A percentile compares a stretch with the other conserved stretches of the same genome.
These are phyloP conservation scores for Junonia oenone DNA, from an alignment of 2,888 invertebrate genomes.

Conservation along the genomic window DNA sequence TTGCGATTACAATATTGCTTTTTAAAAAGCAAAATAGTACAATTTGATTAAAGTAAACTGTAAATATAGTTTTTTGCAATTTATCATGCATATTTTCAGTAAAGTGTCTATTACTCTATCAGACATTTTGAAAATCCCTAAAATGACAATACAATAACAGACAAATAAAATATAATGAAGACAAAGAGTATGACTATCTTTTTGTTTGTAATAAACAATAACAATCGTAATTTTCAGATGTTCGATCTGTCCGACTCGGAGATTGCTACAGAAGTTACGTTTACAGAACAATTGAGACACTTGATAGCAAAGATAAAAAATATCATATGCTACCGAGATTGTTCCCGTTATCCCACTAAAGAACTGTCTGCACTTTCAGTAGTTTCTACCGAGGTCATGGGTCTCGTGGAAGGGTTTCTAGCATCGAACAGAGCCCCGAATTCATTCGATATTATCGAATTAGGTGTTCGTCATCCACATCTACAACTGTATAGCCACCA, in stretches of 20 bases:
- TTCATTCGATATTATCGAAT: slow-evolving; percentile 68
- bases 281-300: slow-evolving; percentile 82
- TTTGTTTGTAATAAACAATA: background rate
- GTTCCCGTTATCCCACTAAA: slow-evolving; percentile 68
- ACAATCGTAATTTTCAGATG: slow-evolving; percentile 70
- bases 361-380: slow-evolving; percentile 79
- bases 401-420: slow-evolving; percentile 80
- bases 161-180: background rate
- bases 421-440: slow-evolving; percentile 70
- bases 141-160: too few species aligned
- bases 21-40: background rate
- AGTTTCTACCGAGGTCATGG: slow-evolving; percentile 80
- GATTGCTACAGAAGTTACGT: slow-evolving; percentile 83
- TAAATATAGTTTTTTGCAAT: background rate
- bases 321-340: slow-evolving; percentile 65
- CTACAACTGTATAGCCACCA: slow-evolving; percentile 70
- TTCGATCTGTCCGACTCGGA: slow-evolving; percentile 83
- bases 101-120: background rate
- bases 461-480: slow-evolving; percentile 66
- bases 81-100: background rate
- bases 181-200: background rate
- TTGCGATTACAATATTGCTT: background rate
- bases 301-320: slow-evolving; percentile 73
- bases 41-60: background rate
- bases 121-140: background rate